phyloP scores from a whole-genome alignment of 2,113 vertebrate species.

The rat (Rattus norvegicus) region GRCr8 NC_086020.1:228085501-228086000 shows the following conservation, averaged over 20 bases:
- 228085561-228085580: background rate
- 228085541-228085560: background rate
- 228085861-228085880: background rate
- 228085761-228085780: no score
- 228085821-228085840: background rate
- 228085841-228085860: background rate
- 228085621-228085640: background rate
- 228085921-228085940: background rate
- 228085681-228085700: background rate
- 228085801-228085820: background rate
- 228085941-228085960: background rate
- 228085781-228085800: background rate
- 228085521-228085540: background rate
- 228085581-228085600: background rate
- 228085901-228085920: background rate
- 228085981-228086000: background rate
- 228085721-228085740: background rate
- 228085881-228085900: background rate
- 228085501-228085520: background rate
- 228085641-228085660: background rate
- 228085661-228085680: slow-evolving; percentile 2
- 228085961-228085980: background rate
- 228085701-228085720: background rate
- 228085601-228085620: background rate
- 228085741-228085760: background rate